Evolutionary conservation across 2,113 vertebrate species (phyloP).

Genomic region (Notothenia rossii): DNA sequence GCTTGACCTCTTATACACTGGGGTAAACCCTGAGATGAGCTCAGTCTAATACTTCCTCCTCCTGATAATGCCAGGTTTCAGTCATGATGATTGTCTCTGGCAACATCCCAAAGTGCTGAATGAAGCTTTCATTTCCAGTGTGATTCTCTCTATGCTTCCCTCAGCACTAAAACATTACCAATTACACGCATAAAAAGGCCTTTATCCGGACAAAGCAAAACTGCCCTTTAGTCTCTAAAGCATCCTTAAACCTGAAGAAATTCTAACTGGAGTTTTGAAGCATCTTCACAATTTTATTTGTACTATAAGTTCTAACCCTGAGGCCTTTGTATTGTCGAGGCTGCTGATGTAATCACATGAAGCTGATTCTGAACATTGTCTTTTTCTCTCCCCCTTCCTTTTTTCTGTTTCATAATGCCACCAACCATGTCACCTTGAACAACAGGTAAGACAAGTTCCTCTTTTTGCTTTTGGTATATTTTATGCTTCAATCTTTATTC

Average conservation of each 20-base stretch:
- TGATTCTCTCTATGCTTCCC: conserved; percentile 26
- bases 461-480: not conserved
- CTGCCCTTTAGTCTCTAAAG: not conserved
- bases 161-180: conserved; percentile 17
- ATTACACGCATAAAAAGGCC: not conserved
- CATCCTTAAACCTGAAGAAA: conserved; percentile 3
- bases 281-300: conserved; percentile 21
- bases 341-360: conserved; percentile 15
- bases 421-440: conserved; percentile 17
- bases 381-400: conserved; percentile 25
- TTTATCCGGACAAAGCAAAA: not conserved
- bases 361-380: conserved; percentile 29
- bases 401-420: conserved; percentile 23
- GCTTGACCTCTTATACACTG: conserved; percentile 17
- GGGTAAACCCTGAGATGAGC: conserved; percentile 23
- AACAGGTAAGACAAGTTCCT: conserved; percentile 67
- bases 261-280: conserved; percentile 8
- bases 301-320: conserved; percentile 3
- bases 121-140: conserved; percentile 15
- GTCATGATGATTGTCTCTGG: not conserved
- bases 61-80: conserved; percentile 12
- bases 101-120: conserved; percentile 17
- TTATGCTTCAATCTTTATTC: not conserved
- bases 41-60: conserved; percentile 17
- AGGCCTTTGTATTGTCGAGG: conserved; percentile 3